phyloP scores from a whole-genome alignment of 2,113 vertebrate genomes.

The Natator depressus region DNA sequence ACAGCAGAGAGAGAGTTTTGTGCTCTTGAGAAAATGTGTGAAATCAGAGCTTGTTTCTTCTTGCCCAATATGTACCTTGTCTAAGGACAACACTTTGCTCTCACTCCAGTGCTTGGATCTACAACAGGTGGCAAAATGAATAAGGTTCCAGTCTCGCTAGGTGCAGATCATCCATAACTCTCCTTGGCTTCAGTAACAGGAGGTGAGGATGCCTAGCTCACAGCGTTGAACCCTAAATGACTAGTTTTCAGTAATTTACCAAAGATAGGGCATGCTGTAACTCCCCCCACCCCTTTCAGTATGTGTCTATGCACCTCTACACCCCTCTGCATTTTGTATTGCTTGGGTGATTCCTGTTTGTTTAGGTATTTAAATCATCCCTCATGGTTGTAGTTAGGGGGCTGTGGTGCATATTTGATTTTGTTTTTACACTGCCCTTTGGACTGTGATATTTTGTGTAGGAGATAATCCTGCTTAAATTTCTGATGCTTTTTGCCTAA shows the following conservation, averaged over 20 bases:
- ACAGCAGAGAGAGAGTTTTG: neutral
- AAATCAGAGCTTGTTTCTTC: neutral
- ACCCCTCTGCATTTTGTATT: neutral
- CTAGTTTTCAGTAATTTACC: neutral
- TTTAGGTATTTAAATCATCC: neutral
- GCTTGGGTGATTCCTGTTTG: neutral
- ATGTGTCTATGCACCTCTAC: neutral
- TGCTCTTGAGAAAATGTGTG: constrained; percentile 26
- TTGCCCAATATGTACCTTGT: neutral
- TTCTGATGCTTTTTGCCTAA: neutral
- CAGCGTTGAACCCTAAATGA: neutral
- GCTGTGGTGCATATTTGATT: neutral
- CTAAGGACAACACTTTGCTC: neutral
- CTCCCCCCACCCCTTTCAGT: neutral
- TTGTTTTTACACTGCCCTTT: neutral
- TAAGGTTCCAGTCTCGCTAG: neutral
- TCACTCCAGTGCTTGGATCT: neutral
- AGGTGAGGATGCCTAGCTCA: neutral
- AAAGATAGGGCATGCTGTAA: fast-evolving
- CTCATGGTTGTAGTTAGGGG: neutral
- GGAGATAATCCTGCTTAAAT: neutral
- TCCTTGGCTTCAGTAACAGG: neutral
- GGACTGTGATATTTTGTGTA: neutral
- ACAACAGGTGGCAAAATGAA: fast-evolving
- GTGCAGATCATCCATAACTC: fast-evolving